Evolutionary conservation across 2,797 vertebrate genomes (phyloP), one percentile per base, ranked within the genome.

Genomic region (Tolypeutes matacus): DNA sequence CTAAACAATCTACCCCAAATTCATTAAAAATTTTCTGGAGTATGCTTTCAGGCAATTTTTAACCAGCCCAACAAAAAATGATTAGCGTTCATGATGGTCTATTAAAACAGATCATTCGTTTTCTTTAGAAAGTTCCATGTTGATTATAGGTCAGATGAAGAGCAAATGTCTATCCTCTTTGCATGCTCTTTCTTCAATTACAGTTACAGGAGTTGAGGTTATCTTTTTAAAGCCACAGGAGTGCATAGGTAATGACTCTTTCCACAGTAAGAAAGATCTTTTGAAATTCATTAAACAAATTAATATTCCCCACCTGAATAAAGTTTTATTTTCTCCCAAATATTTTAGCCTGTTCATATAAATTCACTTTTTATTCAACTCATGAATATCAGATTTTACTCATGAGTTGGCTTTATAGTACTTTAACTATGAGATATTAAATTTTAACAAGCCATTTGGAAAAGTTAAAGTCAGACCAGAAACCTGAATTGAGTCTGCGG

Each of bases 71-170:
- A 67, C 10, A 78, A 21, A 86, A 93, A 96, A 90, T 46, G 53
- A 73, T 75, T 49, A 46, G 27, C 64, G 78, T 88, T 67, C 64
- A 75, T n/a, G 51, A 81, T 51, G 72, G 85, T 18, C 27, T 85
- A 39, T 90, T 82, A 39, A 39, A 77, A 77, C 46, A 91, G 70
- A 18, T 23, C 23, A 58, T 93, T 34, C 23, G 21, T n/a, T 84
- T 95, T 87, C n/a, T 86, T 46, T 15, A n/a, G 69, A 88, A 89
- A 53, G 13, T 67, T 96, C 78, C 89, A 67, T 88, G n/a, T 42
- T 23, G 11, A 18, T 51, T 62, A 23, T 18, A 93, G 53, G 36
- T 93, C 53, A 92, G 27, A 81, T 27, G 62, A 58, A 75, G 27
- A 86, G 1, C 31, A 87, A 87, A 86, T 34, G 7, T 18, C 25